Evolutionary conservation across 2,113 vertebrate genomes (phyloP), one percentile per base, ranked within the genome.

Genomic region (Puffinus mauretanicus): DNA sequence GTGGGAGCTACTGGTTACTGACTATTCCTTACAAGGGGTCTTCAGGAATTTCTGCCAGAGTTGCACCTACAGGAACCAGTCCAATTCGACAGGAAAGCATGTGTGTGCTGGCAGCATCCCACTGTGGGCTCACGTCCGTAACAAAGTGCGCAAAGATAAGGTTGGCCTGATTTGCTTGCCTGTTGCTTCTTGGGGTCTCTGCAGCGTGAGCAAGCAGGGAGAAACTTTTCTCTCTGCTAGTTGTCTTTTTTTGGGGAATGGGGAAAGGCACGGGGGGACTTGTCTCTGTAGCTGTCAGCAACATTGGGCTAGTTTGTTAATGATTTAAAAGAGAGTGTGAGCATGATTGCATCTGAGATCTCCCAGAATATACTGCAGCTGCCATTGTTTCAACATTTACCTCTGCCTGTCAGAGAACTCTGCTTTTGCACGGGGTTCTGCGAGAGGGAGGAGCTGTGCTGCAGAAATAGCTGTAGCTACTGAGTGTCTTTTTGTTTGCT

Each of bases 111-210:
- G 78, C 34, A 86, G 94, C 78, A 27, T 64, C 40, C 27, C 93
- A 1, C 93, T 97, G 67, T 98, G 98, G 97, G 92, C 93, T 57
- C 85, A 88, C 11, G 10, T 97, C 79, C 83, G 93, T 18, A 80
- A 51, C 93, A 93, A 82, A 88, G 36, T n/a, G 86, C 79, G 36
- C 93, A 93, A 87, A 78, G 95, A 96, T 27, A 97, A 98, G 98
- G 98, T 98, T 85, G 96, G 98, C 96, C 16, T 61, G 7, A 4
- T 22, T 26, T 8, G 10, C 58, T 75, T 36, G 3, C 71, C 71
- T 84, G 2, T 14, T 58, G n/a, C 60, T 88, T 84, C 76, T 27
- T 30, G 76, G 82, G 91, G 58, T 80, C n/a, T 86, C 69, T 77
- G 64, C 71, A 32, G 46, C 9, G 30, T 18, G 58, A 86, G 81